phyloP scores from a whole-genome alignment of 2,888 invertebrate species.

The Drosophila mimetica region DNA sequence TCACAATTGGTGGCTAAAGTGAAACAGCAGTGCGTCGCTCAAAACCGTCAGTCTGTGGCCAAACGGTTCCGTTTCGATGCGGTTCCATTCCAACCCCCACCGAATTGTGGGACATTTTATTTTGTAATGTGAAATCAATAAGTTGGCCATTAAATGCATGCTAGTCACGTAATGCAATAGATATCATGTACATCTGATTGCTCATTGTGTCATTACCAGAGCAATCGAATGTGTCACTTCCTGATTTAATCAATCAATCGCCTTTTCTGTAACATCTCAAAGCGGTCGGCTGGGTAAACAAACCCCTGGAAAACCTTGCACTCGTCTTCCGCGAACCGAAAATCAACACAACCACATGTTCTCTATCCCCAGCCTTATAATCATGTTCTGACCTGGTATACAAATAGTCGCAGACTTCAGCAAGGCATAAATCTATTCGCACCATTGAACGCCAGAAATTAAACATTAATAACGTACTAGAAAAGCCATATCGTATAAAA shows the following conservation, averaged over 20 bases:
- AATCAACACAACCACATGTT: slow-evolving; percentile 25
- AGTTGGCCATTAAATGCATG: slow-evolving; percentile 47
- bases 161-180: slow-evolving; percentile 42
- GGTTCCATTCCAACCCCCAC: slow-evolving; percentile 3
- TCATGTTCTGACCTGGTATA: slow-evolving; percentile 18
- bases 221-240: slow-evolving; percentile 24
- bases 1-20: slow-evolving; percentile 32
- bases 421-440: slow-evolving; percentile 49
- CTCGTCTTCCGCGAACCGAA: slow-evolving; percentile 25
- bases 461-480: slow-evolving; percentile 41
- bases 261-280: slow-evolving; percentile 24
- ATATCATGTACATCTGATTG: slow-evolving; percentile 14
- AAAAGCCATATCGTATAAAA: slow-evolving; percentile 30
- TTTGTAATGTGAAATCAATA: slow-evolving; percentile 67
- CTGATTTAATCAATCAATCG: slow-evolving; percentile 35
- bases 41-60: slow-evolving; percentile 27
- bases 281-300: neutral
- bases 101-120: slow-evolving; percentile 2
- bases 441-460: slow-evolving; percentile 36
- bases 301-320: slow-evolving; percentile 23
- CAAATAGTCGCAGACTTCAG: slow-evolving; percentile 54
- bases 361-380: slow-evolving; percentile 28
- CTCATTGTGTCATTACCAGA: slow-evolving; percentile 9
- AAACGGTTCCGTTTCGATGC: slow-evolving; percentile 36
- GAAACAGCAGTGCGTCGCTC: slow-evolving; percentile 16